Conservation (phyloP, 2,888 invertebrate species). For the Polymixis flavicincta region DNA sequence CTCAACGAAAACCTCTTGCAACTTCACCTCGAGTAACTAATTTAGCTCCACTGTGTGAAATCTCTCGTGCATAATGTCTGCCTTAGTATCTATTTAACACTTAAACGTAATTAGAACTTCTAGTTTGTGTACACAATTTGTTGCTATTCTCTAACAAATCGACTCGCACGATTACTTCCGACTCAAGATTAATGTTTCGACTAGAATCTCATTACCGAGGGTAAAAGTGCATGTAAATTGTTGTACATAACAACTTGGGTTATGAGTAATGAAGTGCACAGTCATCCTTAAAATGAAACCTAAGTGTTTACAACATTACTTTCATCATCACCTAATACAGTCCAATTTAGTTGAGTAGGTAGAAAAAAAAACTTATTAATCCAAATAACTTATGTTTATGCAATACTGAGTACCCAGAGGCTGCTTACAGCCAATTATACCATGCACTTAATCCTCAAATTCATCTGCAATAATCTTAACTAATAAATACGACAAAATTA, state of each 20-base stretch:
- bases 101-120: conserved; percentile 27
- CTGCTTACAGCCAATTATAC: neutral
- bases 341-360: neutral
- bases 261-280: neutral
- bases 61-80: conserved; percentile 20
- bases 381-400: neutral
- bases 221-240: conserved; percentile 45
- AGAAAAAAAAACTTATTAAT: neutral
- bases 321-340: conserved; percentile 1
- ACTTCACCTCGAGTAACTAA: neutral
- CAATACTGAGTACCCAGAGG: neutral
- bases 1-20: conserved; percentile 22
- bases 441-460: conserved; percentile 12
- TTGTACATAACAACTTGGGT: conserved; percentile 1
- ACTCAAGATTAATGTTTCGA: conserved; percentile 36
- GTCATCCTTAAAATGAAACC: conserved; percentile 29
- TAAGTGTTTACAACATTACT: neutral
- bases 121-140: conserved; percentile 22
- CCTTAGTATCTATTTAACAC: conserved; percentile 17
- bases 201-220: conserved; percentile 26
- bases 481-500: conserved; percentile 29
- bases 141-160: conserved; percentile 40
- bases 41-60: conserved; percentile 13
- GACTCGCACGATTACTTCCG: conserved; percentile 52
- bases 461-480: conserved; percentile 16